Conservation (phyloP, 2,888 invertebrate species). For the Erebia ligea region DNA sequence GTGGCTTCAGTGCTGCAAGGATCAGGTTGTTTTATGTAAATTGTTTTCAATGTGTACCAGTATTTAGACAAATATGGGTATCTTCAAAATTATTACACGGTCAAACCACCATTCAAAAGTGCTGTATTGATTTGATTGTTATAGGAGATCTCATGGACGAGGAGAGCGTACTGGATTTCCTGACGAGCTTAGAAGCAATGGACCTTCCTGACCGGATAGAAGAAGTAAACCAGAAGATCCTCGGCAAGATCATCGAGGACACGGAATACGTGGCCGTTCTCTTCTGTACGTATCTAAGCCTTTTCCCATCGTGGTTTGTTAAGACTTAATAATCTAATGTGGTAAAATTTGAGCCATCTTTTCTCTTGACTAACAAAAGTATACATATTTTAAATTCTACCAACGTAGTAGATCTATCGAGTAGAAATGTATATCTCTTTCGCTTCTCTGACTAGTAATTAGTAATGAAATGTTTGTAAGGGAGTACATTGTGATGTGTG, state of each 20-base stretch:
- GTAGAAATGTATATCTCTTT: constrained; percentile 52
- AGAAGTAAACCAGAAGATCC: constrained; percentile 95
- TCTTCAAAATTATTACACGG: neutral
- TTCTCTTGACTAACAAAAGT: constrained; percentile 70
- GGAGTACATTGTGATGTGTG: constrained; percentile 74
- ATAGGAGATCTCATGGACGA: constrained; percentile 97
- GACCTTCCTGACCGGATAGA: constrained; percentile 97
- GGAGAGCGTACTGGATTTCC: constrained; percentile 95
- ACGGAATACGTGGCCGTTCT: constrained; percentile 96
- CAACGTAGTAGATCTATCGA: constrained; percentile 62
- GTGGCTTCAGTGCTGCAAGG: neutral
- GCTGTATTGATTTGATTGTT: constrained; percentile 14
- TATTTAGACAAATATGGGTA: neutral
- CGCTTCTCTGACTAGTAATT: constrained; percentile 50
- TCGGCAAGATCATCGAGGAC: constrained; percentile 95
- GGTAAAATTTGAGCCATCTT: constrained; percentile 64
- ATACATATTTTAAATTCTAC: constrained; percentile 59
- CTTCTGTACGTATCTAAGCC: constrained; percentile 91
- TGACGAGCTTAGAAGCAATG: constrained; percentile 97
- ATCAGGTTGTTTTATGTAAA: neutral
- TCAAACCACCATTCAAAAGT: neutral
- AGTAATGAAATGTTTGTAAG: constrained; percentile 60
- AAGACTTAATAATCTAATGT: constrained; percentile 66
- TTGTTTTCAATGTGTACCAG: neutral
- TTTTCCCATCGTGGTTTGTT: constrained; percentile 54